Evolutionary conservation across 2,888 invertebrate genomes (phyloP).

Genomic region (Mycalesis mineus): DNA sequence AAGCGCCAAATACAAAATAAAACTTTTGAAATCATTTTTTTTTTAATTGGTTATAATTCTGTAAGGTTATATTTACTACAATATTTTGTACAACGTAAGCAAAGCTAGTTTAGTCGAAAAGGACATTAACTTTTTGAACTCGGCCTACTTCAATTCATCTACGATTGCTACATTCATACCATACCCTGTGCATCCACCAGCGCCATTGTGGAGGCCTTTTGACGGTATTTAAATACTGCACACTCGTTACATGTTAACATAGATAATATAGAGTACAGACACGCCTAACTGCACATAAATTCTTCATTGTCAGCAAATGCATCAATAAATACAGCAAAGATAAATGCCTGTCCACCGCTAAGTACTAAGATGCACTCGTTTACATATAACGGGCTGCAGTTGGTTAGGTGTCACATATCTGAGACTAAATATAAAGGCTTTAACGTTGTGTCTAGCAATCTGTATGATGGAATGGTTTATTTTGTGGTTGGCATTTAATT

Average conservation of each 20-base stretch:
- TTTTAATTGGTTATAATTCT: no score
- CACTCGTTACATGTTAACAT: not conserved
- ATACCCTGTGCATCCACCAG: no score
- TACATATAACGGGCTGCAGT: slow-evolving; percentile 5
- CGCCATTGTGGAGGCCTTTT: no score
- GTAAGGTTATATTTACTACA: no score
- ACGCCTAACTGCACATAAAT: not conserved
- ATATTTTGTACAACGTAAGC: no score
- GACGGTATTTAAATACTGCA: no score
- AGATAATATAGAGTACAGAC: not conserved
- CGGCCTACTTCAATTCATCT: no score
- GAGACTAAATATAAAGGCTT: not conserved
- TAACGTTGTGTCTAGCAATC: not conserved
- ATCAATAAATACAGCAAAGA: slow-evolving; percentile 8
- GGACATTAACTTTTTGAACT: no score
- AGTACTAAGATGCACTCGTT: slow-evolving; percentile 2
- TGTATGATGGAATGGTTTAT: not conserved
- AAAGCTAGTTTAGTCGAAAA: no score
- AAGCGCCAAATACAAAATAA: no score
- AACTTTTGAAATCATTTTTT: no score
- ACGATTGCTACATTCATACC: no score
- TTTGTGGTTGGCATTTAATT: not conserved
- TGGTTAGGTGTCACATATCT: not conserved
- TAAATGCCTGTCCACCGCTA: slow-evolving; percentile 2
- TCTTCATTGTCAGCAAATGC: not conserved